phyloP scores from a whole-genome alignment of 2,113 vertebrate genomes.

The Pelvicachromis taeniatus region DNA sequence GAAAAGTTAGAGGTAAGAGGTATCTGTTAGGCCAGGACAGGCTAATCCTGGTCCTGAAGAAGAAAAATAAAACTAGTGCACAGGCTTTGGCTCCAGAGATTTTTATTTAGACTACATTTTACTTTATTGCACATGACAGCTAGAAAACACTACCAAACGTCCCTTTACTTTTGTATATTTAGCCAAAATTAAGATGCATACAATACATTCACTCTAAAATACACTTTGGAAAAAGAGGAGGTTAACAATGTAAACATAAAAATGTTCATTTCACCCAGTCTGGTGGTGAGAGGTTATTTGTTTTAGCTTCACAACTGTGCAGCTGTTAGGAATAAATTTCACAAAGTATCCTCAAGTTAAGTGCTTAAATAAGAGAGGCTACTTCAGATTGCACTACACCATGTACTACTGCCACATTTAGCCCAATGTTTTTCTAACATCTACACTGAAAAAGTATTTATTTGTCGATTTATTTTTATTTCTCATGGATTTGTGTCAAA shows the following conservation, averaged over 20 bases:
- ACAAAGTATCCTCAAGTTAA: background rate
- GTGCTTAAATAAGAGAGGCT: background rate
- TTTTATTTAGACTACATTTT: background rate
- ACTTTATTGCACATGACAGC: background rate
- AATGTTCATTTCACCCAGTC: background rate
- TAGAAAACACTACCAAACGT: background rate
- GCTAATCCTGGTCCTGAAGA: slow-evolving; percentile 19
- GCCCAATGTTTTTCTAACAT: background rate
- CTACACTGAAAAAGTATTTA: background rate
- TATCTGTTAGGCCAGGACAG: slow-evolving; percentile 28
- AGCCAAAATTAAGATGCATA: background rate
- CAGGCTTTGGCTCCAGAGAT: slow-evolving; percentile 42
- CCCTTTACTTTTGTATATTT: background rate
- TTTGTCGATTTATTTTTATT: background rate
- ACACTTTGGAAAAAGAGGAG: background rate
- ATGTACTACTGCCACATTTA: background rate
- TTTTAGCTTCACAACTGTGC: background rate
- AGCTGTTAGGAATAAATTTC: background rate
- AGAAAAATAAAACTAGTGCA: background rate
- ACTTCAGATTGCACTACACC: background rate
- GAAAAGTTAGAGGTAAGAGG: slow-evolving; percentile 40
- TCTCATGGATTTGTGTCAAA: background rate
- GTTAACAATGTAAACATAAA: background rate
- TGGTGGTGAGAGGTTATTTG: background rate
- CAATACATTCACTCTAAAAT: background rate